These are phyloP conservation scores for Bombus soroeensis DNA, from an alignment of 1,140 invertebrate species.

Conservation along the genomic window DNA sequence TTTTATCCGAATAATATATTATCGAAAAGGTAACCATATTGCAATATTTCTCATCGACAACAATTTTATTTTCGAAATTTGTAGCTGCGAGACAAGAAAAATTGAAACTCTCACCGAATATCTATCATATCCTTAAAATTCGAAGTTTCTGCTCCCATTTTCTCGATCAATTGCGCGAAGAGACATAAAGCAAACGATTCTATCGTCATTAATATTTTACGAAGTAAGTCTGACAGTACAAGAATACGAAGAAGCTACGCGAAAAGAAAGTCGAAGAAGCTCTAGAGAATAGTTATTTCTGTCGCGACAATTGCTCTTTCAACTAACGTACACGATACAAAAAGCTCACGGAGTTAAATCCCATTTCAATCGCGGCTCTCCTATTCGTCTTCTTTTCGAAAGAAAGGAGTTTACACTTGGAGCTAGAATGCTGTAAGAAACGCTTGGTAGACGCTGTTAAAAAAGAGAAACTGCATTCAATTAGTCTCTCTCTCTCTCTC, in stretches of 20 bases:
- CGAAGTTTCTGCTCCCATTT: background rate
- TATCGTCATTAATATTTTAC: background rate
- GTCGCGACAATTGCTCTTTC: background rate
- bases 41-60: background rate
- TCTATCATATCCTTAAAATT: background rate
- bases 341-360: background rate
- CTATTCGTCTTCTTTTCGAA: background rate
- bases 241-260: background rate
- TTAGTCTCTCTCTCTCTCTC: background rate
- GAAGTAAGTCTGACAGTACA: background rate
- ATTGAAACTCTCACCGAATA: no score
- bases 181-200: background rate
- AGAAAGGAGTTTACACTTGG: background rate
- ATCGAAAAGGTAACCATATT: background rate
- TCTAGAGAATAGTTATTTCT: background rate
- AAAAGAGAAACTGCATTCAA: conserved; percentile 17
- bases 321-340: background rate
- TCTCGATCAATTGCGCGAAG: background rate
- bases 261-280: background rate
- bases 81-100: background rate
- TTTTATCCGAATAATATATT: background rate
- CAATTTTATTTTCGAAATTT: background rate
- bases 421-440: background rate
- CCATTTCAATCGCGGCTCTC: background rate
- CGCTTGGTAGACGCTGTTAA: background rate